Base-by-base conservation (phyloP, 2,113 vertebrate species). In the Verasper variegatus region DNA sequence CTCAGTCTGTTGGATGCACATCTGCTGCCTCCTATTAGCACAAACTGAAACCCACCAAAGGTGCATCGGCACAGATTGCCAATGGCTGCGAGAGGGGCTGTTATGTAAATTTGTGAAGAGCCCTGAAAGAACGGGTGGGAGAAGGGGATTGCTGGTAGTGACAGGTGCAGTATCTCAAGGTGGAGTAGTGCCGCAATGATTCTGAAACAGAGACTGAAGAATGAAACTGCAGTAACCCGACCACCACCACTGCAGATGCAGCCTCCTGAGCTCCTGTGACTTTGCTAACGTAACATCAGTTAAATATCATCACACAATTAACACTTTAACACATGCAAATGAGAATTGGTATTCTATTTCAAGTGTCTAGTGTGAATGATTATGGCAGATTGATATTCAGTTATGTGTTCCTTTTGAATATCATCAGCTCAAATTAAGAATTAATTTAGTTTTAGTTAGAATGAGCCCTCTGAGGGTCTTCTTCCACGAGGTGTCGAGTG, bases 21-120 rank as follows among this genome's bases (percentile, higher is more conserved):
- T 68, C 66, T 69, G 54, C 45, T 51, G 4, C 27, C 60, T 35
- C 23, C 18, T 42, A n/a, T 56, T 47, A 57, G 40, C 26, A 71
- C 65, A 61, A 68, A 67, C 42, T 37, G 49, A 69, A 56, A 40
- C 52, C 59, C 35, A 37, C 54, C 27, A 27, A 77, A 64, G 56
- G n/a, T 60, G 55, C 2, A 71, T 21, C 31, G 35, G 66, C 57
- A 23, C 58, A 68, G 23, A 21, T 2, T 64, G 51, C 51, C 20
- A 17, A 40, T 64, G 55, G 49, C 37, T 11, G 26, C 24, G 23
- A 61, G 37, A 49, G 27, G 17, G 58, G 52, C 12, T 51, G 54
- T 68, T 66, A 62, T 74, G 64, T 54, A 81, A 73, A 81, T 73
- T 0, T 84, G 71, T 55, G 71, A 78, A 59, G 55, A 62, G 21